A percentile compares a stretch with the other conserved stretches of the same genome.
Conservation (phyloP, 1,140 invertebrate genomes). For the Drosophila kepulauana region DNA sequence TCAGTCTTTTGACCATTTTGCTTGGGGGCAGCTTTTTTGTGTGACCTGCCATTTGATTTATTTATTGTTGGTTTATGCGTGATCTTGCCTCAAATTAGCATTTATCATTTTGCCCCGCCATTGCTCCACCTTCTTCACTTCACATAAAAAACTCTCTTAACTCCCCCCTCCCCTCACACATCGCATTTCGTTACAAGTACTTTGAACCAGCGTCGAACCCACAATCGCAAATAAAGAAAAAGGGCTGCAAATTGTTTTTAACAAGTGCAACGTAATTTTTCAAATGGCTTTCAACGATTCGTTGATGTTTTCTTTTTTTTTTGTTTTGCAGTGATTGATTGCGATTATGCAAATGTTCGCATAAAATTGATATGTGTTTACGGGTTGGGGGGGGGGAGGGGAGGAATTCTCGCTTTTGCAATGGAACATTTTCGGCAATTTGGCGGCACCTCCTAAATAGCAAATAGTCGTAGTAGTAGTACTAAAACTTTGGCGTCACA, state of each 20-base stretch:
- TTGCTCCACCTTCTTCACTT: slow-evolving; percentile 30
- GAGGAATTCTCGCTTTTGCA: neutral
- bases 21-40: slow-evolving; percentile 68
- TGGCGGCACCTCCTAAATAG: slow-evolving; percentile 55
- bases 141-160: slow-evolving; percentile 28
- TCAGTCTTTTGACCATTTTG: neutral
- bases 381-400: too few relatives aligned
- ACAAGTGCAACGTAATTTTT: slow-evolving; percentile 80
- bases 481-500: slow-evolving; percentile 52
- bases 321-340: slow-evolving; percentile 65
- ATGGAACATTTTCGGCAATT: slow-evolving; percentile 13
- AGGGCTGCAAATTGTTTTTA: slow-evolving; percentile 67
- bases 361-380: too few relatives aligned
- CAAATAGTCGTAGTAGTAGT: neutral
- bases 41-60: slow-evolving; percentile 81
- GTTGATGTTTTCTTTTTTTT: neutral
- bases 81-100: slow-evolving; percentile 84
- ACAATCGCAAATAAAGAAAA: slow-evolving; percentile 24
- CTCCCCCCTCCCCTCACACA: neutral
- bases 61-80: slow-evolving; percentile 84
- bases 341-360: slow-evolving; percentile 69
- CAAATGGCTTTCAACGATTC: slow-evolving; percentile 51
- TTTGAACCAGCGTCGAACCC: slow-evolving; percentile 12
- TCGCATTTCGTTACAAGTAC: slow-evolving; percentile 25
- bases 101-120: slow-evolving; percentile 71